Evolutionary conservation across 2,113 vertebrate genomes (phyloP).

Genomic region (Macroglossus sobrinus): DNA sequence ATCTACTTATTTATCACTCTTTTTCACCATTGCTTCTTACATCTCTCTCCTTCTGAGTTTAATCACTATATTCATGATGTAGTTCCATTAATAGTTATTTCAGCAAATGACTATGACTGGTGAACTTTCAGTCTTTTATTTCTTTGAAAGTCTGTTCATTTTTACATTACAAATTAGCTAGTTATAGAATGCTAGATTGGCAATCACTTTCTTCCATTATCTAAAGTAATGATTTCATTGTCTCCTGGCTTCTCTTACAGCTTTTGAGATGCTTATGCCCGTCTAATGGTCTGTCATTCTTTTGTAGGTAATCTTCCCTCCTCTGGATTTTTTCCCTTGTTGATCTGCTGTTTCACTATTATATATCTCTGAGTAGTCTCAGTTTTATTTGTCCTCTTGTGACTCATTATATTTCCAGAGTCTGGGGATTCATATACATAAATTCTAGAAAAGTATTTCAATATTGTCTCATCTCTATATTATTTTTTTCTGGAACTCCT

Average conservation of each 20-base stretch:
- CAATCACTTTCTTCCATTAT: not conserved
- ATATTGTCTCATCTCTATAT: not conserved
- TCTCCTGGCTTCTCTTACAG: not conserved
- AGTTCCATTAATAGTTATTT: not conserved
- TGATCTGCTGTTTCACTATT: not conserved
- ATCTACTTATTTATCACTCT: not conserved
- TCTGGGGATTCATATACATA: not conserved
- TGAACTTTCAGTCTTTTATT: not conserved
- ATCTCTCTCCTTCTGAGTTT: not conserved
- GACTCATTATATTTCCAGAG: not conserved
- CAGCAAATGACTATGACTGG: not conserved
- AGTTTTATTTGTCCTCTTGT: not conserved
- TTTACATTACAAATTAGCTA: not conserved
- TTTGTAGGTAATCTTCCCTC: not conserved
- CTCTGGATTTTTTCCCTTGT: not conserved
- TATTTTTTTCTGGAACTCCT: not conserved
- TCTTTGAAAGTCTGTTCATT: not conserved
- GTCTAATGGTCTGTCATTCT: not conserved
- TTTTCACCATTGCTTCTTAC: not conserved
- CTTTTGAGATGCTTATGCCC: not conserved
- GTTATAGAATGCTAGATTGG: not conserved
- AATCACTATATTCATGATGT: not conserved
- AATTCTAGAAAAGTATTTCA: not conserved
- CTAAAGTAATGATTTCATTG: not conserved
- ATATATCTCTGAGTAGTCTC: not conserved